A percentile compares a stretch with the other conserved stretches of the same genome.
These are phyloP conservation scores for Cranoglanis bouderius DNA, from an alignment of 2,113 vertebrate genomes.

Conservation along the genomic window DNA sequence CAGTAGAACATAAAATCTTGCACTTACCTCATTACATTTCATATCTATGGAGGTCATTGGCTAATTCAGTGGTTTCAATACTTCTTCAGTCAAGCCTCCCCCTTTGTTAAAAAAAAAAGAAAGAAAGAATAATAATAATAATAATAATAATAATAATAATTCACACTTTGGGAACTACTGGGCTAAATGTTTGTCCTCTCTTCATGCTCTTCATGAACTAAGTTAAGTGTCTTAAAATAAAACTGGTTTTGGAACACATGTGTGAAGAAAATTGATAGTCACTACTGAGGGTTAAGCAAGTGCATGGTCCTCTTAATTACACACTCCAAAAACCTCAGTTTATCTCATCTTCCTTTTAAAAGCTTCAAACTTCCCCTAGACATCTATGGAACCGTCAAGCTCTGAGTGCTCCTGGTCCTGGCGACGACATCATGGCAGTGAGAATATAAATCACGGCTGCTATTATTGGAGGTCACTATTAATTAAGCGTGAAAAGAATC, in stretches of 20 bases:
- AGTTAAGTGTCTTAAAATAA: too few species aligned
- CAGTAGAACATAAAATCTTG: too few species aligned
- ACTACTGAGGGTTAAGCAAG: background rate
- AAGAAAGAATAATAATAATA: too few species aligned
- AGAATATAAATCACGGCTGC: conserved; percentile 29
- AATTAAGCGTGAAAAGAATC: conserved; percentile 47
- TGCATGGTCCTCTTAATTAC: background rate
- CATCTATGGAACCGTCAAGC: background rate
- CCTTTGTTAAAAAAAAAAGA: too few species aligned
- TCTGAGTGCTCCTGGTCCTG: background rate
- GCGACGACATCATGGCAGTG: background rate
- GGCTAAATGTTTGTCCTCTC: too few species aligned
- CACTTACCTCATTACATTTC: too few species aligned
- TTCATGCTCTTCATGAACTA: too few species aligned
- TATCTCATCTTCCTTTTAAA: conserved; percentile 3
- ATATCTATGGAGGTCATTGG: background rate
- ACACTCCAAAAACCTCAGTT: background rate
- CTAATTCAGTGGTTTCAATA: too few species aligned
- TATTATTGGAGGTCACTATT: conserved; percentile 47
- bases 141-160: too few species aligned
- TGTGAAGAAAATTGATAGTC: background rate
- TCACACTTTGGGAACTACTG: too few species aligned
- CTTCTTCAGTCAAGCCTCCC: too few species aligned
- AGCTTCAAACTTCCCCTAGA: background rate
- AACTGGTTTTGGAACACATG: background rate